phyloP scores from a whole-genome alignment of 2,113 vertebrate species.

The Scomber scombrus region DNA sequence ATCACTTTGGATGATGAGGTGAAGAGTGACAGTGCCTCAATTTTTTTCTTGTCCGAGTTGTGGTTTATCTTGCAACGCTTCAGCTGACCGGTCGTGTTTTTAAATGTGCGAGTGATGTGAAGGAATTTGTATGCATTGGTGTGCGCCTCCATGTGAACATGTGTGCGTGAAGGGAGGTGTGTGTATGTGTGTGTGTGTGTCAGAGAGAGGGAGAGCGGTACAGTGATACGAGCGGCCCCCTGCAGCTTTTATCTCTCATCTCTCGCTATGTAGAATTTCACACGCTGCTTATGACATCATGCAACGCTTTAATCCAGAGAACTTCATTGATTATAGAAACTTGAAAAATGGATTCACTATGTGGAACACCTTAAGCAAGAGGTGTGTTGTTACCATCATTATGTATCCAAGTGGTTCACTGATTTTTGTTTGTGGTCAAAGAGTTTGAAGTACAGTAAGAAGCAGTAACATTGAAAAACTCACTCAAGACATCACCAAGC shows the following conservation, averaged over 20 bases:
- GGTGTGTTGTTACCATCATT: background rate
- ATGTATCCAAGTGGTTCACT: background rate
- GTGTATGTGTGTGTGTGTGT: constrained; percentile 17
- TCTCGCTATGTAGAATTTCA: constrained; percentile 29
- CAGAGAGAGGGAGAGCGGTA: background rate
- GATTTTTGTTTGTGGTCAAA: background rate
- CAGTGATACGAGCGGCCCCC: constrained; percentile 16
- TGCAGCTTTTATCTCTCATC: constrained; percentile 32
- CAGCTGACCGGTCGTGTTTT: background rate
- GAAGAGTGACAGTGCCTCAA: background rate
- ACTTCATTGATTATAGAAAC: constrained; percentile 20
- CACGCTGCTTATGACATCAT: constrained; percentile 34
- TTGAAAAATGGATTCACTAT: background rate
- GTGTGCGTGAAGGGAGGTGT: background rate
- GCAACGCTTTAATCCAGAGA: background rate
- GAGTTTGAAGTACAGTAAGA: background rate
- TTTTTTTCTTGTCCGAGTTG: background rate
- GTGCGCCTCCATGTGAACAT: constrained; percentile 15
- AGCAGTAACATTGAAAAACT: background rate
- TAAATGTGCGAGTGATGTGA: background rate
- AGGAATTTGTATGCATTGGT: constrained; percentile 17
- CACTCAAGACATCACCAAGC: background rate
- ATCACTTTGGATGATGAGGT: too few species aligned
- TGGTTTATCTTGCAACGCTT: background rate
- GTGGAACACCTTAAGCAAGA: background rate